These are phyloP conservation scores for Elanus axillaris DNA, from an alignment of 2,113 vertebrate genomes.

Conservation along the genomic window DNA sequence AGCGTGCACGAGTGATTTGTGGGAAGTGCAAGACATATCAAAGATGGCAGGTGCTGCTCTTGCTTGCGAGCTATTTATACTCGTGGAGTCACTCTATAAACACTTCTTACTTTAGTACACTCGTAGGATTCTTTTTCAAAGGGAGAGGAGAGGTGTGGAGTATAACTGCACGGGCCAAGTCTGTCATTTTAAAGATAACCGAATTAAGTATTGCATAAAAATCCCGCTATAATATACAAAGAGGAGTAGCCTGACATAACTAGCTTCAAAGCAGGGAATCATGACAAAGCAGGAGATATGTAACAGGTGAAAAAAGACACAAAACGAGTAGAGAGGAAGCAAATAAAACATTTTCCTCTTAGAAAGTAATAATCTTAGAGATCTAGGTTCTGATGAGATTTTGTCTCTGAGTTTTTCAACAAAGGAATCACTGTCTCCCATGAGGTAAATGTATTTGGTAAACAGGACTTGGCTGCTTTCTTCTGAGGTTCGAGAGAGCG, in stretches of 20 bases:
- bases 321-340: not conserved
- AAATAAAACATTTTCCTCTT: not conserved
- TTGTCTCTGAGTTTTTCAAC: not conserved
- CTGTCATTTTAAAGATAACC: not conserved
- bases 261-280: not conserved
- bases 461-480: not conserved
- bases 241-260: not conserved
- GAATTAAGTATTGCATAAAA: not conserved
- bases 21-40: conserved; percentile 35
- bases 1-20: not conserved
- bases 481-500: not conserved
- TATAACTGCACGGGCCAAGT: not conserved
- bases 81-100: not conserved
- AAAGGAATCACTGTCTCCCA: not conserved
- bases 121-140: not conserved
- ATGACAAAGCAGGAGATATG: not conserved
- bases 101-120: not conserved
- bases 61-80: not conserved
- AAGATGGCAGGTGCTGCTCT: conserved; percentile 55
- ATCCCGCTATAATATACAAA: not conserved
- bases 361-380: not conserved
- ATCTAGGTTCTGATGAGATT: not conserved
- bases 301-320: not conserved
- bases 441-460: not conserved
- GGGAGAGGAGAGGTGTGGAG: not conserved